A percentile compares a stretch with the other conserved stretches of the same genome.
Conservation (phyloP, 2,888 invertebrate genomes). For the Balanococcus diminutus region DNA sequence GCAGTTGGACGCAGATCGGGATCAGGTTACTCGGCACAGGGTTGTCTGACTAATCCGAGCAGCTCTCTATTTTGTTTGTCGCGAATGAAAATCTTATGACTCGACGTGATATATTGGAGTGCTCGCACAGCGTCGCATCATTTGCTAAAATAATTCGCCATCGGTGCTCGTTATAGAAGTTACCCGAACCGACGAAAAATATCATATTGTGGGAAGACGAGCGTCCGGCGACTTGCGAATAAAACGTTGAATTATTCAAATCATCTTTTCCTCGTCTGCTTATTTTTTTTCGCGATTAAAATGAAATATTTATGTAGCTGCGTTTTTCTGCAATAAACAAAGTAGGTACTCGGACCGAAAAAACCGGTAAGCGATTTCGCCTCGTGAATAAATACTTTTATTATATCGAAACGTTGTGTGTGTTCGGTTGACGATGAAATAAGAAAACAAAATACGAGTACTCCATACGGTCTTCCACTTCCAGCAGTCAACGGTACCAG, state of each 20-base stretch:
- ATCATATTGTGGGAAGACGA: not conserved
- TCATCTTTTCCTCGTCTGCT: not conserved
- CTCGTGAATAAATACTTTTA: not conserved
- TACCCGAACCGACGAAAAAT: not conserved
- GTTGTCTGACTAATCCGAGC: not conserved
- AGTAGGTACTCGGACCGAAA: not conserved
- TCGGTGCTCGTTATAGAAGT: too few species aligned
- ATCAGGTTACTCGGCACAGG: not conserved
- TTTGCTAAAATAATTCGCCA: not conserved
- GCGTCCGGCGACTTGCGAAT: not conserved
- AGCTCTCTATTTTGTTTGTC: not conserved
- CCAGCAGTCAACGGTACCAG: not conserved
- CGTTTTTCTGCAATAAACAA: not conserved
- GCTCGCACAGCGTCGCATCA: not conserved
- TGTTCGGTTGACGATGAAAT: not conserved
- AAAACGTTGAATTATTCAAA: slow-evolving; percentile 2
- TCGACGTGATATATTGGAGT: not conserved
- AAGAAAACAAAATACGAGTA: not conserved
- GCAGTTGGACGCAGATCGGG: not conserved
- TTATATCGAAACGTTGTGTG: too few species aligned
- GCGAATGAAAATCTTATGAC: not conserved
- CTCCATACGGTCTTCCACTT: not conserved
- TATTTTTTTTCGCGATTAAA: not conserved
- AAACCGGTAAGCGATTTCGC: not conserved
- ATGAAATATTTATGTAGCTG: not conserved